These are phyloP conservation scores for Potamarius usumacintae DNA, from an alignment of 2,113 vertebrate species.

Conservation along the genomic window DNA sequence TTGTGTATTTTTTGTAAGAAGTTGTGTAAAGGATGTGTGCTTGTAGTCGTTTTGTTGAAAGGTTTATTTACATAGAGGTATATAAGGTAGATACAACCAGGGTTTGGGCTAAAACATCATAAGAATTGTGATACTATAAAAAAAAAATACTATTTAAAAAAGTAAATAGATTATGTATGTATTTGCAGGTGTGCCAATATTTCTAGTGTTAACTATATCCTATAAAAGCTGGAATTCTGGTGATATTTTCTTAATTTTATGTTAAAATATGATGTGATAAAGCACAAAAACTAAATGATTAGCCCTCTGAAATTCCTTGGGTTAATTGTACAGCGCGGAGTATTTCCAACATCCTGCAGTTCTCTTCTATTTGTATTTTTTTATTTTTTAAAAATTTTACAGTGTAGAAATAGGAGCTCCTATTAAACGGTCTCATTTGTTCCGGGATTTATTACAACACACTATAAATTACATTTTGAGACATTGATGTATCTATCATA, in stretches of 20 bases:
- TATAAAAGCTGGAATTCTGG: background rate
- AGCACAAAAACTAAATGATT: background rate
- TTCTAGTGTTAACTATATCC: background rate
- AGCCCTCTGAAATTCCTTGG: background rate
- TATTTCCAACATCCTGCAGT: background rate
- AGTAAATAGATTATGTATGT: no score
- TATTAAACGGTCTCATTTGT: background rate
- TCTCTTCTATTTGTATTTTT: background rate
- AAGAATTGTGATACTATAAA: background rate
- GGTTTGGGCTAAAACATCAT: background rate
- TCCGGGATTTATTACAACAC: background rate
- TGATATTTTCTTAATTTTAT: background rate
- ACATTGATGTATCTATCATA: background rate
- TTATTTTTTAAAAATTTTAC: background rate
- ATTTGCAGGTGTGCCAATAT: background rate
- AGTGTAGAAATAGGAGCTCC: background rate
- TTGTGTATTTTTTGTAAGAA: background rate
- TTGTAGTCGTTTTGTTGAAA: background rate
- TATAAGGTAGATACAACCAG: background rate
- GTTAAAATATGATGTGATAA: background rate
- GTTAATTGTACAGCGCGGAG: background rate
- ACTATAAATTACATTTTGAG: background rate
- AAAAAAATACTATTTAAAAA: no score
- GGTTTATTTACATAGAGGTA: background rate
- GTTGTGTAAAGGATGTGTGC: background rate